A percentile compares a stretch with the other conserved stretches of the same genome.
Evolutionary conservation across 2,797 vertebrate genomes (phyloP).

Genomic region (Hyperoplus immaculatus): DNA sequence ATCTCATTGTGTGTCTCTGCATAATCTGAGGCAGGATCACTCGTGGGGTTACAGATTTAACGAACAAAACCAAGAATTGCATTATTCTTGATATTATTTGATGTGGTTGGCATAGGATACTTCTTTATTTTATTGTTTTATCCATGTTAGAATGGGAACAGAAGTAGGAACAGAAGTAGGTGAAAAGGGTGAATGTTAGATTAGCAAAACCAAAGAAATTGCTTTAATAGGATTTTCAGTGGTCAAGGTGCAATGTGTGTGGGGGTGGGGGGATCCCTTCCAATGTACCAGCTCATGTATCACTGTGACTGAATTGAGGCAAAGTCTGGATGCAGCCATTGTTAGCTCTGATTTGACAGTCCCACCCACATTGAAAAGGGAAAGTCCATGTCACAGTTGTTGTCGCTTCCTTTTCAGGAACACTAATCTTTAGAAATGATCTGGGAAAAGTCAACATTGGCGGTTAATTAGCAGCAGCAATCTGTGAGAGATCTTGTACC

Average conservation of each 20-base stretch:
- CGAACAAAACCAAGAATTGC: constrained; percentile 46
- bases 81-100: constrained; percentile 64
- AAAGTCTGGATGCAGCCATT: constrained; percentile 10
- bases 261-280: background rate
- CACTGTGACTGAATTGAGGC: constrained; percentile 10
- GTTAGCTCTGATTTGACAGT: constrained; percentile 29
- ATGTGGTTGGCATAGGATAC: background rate
- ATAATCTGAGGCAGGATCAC: constrained; percentile 69
- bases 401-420: constrained; percentile 60
- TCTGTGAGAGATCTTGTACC: constrained; percentile 69
- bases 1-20: constrained; percentile 64
- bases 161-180: background rate
- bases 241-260: constrained; percentile 4
- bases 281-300: background rate
- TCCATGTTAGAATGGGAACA: background rate
- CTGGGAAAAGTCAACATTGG: constrained; percentile 69
- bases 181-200: constrained; percentile 6
- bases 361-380: constrained; percentile 46
- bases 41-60: constrained; percentile 27
- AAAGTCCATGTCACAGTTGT: constrained; percentile 49
- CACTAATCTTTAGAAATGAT: constrained; percentile 73
- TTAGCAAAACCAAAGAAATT: background rate
- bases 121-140: background rate
- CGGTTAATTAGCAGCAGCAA: constrained; percentile 74
- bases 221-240: background rate